Conservation (phyloP, 53 echinoderm and acorn worm species). For the Actinopyga echinites region DNA sequence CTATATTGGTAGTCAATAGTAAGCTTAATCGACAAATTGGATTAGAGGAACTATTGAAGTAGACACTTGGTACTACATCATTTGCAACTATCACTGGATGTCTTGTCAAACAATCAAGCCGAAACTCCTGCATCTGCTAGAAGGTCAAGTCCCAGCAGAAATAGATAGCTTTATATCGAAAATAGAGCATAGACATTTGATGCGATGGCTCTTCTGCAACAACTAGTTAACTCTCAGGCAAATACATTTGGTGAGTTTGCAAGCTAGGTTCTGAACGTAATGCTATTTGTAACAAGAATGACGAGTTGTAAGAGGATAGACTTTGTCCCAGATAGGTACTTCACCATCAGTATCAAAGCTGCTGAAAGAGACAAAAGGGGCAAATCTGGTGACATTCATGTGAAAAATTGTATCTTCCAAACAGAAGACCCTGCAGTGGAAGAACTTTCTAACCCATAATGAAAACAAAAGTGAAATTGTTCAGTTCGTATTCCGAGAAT, state of each 20-base stretch:
- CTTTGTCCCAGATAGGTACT: constrained; percentile 26
- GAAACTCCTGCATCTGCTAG: constrained; percentile 7
- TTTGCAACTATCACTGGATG: background rate
- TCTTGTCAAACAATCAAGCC: background rate
- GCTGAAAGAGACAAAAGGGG: constrained; percentile 13
- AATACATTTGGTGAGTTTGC: constrained; percentile 13
- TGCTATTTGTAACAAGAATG: background rate
- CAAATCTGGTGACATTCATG: background rate
- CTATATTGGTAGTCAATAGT: constrained; percentile 1
- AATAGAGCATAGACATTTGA: background rate
- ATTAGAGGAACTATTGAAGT: background rate
- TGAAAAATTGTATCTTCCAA: background rate
- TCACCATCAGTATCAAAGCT: background rate
- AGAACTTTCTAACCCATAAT: background rate
- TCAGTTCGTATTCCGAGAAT: background rate
- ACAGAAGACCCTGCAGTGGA: constrained; percentile 14
- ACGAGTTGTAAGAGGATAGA: constrained; percentile 1
- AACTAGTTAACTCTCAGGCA: background rate
- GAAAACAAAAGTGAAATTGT: background rate
- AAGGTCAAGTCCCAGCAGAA: background rate
- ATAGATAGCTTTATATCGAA: background rate
- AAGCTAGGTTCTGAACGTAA: background rate
- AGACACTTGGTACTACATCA: background rate
- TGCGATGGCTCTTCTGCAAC: constrained; percentile 28
- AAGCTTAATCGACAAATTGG: background rate